Evolutionary conservation across 2,113 vertebrate species (phyloP).

Genomic region (Entelurus aequoreus): DNA sequence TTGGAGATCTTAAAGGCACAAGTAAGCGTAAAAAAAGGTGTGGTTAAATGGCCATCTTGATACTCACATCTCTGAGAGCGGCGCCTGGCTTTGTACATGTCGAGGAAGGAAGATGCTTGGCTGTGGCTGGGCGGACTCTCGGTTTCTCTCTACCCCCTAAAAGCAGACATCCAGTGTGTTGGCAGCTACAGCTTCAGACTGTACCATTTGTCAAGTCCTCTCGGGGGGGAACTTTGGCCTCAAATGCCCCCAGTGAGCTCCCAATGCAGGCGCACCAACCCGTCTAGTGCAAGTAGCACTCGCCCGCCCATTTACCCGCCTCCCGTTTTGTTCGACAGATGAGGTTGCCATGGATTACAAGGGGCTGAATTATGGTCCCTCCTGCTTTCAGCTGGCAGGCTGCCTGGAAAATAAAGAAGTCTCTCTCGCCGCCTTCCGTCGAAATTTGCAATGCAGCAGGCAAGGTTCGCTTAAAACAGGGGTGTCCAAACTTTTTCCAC

Average conservation of each 20-base stretch:
- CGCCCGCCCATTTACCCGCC: background rate
- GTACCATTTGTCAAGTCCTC: slow-evolving; percentile 47
- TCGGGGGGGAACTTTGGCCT: slow-evolving; percentile 37
- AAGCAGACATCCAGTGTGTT: slow-evolving; percentile 27
- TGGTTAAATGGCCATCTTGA: no score
- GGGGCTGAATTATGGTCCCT: background rate
- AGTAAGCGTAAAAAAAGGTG: no score
- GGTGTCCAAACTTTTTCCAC: no score
- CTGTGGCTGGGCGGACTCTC: background rate
- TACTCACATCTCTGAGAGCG: slow-evolving; percentile 95
- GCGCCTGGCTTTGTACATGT: slow-evolving; percentile 90
- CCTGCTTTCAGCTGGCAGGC: background rate
- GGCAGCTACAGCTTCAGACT: slow-evolving; percentile 38
- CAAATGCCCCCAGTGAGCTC: background rate
- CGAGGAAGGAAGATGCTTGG: slow-evolving; percentile 56
- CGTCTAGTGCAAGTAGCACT: background rate
- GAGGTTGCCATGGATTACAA: background rate
- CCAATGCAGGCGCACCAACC: background rate
- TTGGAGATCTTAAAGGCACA: no score
- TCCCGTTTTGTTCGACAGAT: background rate
- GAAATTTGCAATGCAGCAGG: background rate
- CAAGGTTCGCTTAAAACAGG: no score
- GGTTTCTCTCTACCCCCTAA: background rate
- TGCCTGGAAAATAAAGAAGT: background rate
- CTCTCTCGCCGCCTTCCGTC: background rate